Evolutionary conservation across 2,113 vertebrate genomes (phyloP).

Genomic region (Xiphias gladius): DNA sequence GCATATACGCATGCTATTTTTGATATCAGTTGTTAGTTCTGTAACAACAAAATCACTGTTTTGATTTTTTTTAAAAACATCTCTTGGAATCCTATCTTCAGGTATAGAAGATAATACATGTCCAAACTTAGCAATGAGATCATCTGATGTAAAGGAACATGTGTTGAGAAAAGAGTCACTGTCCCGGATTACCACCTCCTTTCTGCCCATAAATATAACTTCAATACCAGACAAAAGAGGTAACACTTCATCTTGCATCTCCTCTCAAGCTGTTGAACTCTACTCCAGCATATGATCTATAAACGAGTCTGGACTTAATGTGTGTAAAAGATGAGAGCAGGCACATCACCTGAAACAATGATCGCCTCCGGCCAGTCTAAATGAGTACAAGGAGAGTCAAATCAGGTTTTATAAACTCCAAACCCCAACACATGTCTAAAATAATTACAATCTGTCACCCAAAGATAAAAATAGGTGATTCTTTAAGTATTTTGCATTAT

Average conservation of each 20-base stretch:
- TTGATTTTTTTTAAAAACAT: too few relatives aligned
- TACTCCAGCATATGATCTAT: conserved; percentile 14
- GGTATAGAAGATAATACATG: background rate
- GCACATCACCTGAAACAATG: conserved; percentile 35
- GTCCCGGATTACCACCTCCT: background rate
- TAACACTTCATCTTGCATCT: background rate
- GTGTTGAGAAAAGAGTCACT: background rate
- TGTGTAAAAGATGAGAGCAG: conserved; percentile 40
- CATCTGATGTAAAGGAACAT: conserved; percentile 4
- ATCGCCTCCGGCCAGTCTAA: conserved; percentile 52
- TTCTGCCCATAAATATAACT: background rate
- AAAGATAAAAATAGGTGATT: conserved; percentile 78
- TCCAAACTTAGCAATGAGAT: conserved; percentile 12
- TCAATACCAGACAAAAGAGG: conserved; percentile 15
- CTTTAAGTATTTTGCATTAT: conserved; percentile 82
- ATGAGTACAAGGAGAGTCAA: conserved; percentile 63
- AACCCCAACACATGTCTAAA: conserved; percentile 68
- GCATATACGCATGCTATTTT: too few relatives aligned
- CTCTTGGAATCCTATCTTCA: too few relatives aligned
- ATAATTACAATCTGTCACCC: conserved; percentile 77
- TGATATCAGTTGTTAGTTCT: too few relatives aligned
- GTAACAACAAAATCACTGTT: too few relatives aligned
- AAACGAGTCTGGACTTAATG: conserved; percentile 11
- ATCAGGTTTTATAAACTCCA: conserved; percentile 57
- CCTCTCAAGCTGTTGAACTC: conserved; percentile 26